Evolutionary conservation across 1,140 invertebrate species (phyloP), one percentile per base, ranked within the genome.

Genomic region (Nasonia vitripennis): DNA sequence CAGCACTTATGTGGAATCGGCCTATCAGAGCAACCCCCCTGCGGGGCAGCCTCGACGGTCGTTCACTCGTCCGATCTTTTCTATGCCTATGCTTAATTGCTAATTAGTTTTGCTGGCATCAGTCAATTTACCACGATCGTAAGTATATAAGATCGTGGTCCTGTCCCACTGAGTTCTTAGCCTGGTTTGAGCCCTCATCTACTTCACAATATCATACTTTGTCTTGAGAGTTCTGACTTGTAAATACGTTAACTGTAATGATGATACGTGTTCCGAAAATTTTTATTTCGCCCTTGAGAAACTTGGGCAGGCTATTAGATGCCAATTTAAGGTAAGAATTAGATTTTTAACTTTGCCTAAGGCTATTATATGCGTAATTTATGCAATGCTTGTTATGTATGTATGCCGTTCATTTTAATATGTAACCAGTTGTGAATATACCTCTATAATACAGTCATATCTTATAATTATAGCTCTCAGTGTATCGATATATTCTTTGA

Each of bases 211-310:
- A 45, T 45, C 41, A 41, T 41, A 41, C 7, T 5, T 41, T 41
- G 7, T 9, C 37, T 41, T 41, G 37, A 41, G 4, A 41, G 7
- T 41, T 41, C 7, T 41, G 37, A 41, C 11, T 12, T 17, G 62
- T 67, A 67, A 67, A 67, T 45, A 45, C 7, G 2, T 51, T 51
- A 14, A 51, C 12, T 17, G 12, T 14, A 17, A 51, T 84, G 55
- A 89, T 91, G 88, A 78, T 89, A 34, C 87, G 80, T 41, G 23
- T 90, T 11, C 78, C 86, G 27, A 88, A 87, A 84, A 79, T 86
- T 31, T 12, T 89, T 27, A 23, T 67, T 10, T 34, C 77, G 31
- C 71, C 70, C 62, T 74, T 89, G 5, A 86, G 77, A 86, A 88
- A 55, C 68, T 83, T 89, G 0, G 81, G 75, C n/a, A 90, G 89